phyloP scores from a whole-genome alignment of 2,113 vertebrate genomes.

The Lepus europaeus region DNA sequence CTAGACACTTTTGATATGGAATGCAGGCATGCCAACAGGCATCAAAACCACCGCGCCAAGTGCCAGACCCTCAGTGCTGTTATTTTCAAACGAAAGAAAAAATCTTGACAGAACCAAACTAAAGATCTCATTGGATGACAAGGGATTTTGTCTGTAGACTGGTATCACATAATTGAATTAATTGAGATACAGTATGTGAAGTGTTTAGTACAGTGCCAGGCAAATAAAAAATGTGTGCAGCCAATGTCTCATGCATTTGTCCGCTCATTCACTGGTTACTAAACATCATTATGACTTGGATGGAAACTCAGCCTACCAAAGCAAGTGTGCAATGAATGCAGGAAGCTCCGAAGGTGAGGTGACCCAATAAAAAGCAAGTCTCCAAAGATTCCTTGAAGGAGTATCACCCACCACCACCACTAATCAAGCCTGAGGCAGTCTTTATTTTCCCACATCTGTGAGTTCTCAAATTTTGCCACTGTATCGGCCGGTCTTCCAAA shows the following conservation, averaged over 20 bases:
- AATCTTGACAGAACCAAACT: background rate
- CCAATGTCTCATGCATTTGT: background rate
- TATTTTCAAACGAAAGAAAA: conserved; percentile 55
- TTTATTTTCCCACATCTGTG: background rate
- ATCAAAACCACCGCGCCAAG: no score
- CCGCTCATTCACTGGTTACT: background rate
- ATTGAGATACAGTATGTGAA: conserved; percentile 12
- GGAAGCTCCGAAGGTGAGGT: background rate
- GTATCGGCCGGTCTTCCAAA: background rate
- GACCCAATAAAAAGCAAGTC: background rate
- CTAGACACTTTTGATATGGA: no score
- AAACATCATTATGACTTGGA: background rate
- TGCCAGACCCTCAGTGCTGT: background rate
- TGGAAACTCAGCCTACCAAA: background rate
- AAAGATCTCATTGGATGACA: background rate
- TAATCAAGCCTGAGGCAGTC: no score
- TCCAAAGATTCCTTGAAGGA: conserved; percentile 11
- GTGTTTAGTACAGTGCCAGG: background rate
- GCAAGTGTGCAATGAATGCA: background rate
- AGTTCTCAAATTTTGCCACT: conserved; percentile 33
- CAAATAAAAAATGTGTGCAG: background rate
- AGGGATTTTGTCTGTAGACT: background rate
- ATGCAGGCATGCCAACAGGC: no score
- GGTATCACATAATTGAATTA: conserved; percentile 19
- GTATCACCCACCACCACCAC: background rate